Percentiles rank a stretch among this genome's conserved stretches.
These are phyloP conservation scores for Crenuchus spilurus DNA, from an alignment of 2,797 vertebrate species.

Conservation along the genomic window DNA sequence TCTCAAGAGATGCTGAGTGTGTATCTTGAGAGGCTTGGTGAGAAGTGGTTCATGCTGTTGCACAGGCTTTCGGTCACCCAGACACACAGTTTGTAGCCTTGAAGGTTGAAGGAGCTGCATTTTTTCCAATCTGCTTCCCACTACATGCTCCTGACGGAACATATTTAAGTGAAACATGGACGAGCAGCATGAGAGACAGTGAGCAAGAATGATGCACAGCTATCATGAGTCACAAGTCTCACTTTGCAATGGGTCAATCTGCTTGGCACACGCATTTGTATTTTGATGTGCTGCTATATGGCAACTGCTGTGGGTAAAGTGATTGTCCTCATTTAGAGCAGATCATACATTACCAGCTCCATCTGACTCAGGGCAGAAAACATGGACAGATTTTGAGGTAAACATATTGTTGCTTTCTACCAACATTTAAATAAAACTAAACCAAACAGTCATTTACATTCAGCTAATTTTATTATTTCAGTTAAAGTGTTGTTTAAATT, in stretches of 20 bases:
- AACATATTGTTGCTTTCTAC: too few relatives aligned
- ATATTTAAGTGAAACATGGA: constrained; percentile 1
- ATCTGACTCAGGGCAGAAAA: background rate
- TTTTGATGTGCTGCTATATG: background rate
- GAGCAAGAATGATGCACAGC: background rate
- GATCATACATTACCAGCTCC: background rate
- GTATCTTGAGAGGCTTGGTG: background rate
- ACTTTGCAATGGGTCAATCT: background rate
- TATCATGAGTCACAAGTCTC: constrained; percentile 1
- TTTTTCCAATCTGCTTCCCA: constrained; percentile 2
- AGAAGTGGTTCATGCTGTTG: background rate
- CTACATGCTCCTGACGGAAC: constrained; percentile 10
- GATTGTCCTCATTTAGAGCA: background rate
- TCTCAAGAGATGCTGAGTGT: background rate
- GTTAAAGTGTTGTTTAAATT: too few relatives aligned
- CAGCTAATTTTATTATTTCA: too few relatives aligned
- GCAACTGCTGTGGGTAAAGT: background rate
- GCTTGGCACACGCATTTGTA: background rate
- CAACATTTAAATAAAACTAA: too few relatives aligned
- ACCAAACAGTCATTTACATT: too few relatives aligned
- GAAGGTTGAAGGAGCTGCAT: background rate
- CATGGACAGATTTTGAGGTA: background rate
- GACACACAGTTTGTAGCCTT: background rate
- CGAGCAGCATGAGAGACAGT: background rate
- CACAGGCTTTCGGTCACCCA: background rate